Percentiles rank a stretch among this genome's conserved stretches.
Conservation (phyloP, 2,113 vertebrate species). For the Platysteira castanea region DNA sequence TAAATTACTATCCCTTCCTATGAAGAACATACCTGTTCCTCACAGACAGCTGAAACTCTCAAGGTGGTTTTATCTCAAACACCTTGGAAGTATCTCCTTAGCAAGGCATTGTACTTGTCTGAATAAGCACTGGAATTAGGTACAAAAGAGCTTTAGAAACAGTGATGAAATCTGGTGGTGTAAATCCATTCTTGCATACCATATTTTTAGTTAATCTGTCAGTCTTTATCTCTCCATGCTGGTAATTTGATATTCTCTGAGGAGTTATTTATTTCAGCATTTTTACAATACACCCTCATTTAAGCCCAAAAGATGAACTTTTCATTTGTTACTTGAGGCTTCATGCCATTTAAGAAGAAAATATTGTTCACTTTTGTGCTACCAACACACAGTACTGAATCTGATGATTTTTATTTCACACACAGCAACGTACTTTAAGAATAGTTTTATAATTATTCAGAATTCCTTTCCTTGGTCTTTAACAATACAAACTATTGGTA, state of each 20-base stretch:
- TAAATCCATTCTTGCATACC: not conserved
- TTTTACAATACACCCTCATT: not conserved
- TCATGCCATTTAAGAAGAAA: not conserved
- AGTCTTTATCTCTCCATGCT: not conserved
- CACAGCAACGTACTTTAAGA: not conserved
- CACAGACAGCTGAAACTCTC: not conserved
- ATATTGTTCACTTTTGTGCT: not conserved
- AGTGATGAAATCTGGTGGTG: not conserved
- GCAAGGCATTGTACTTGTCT: not conserved
- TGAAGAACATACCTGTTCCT: not conserved
- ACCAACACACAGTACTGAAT: not conserved
- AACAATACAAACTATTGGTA: not conserved
- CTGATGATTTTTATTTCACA: not conserved
- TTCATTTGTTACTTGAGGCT: not conserved
- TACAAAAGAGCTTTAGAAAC: not conserved
- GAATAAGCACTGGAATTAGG: not conserved
- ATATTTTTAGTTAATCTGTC: not conserved
- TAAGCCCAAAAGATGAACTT: not conserved
- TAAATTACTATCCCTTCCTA: not conserved
- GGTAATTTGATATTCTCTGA: not conserved
- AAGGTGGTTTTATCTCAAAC: not conserved
- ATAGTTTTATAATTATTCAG: not conserved
- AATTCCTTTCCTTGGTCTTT: not conserved
- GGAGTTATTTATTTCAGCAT: not conserved
- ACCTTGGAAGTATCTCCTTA: not conserved